These are phyloP conservation scores for Lindbergichthys nudifrons DNA, from an alignment of 2,797 vertebrate genomes.

Conservation along the genomic window DNA sequence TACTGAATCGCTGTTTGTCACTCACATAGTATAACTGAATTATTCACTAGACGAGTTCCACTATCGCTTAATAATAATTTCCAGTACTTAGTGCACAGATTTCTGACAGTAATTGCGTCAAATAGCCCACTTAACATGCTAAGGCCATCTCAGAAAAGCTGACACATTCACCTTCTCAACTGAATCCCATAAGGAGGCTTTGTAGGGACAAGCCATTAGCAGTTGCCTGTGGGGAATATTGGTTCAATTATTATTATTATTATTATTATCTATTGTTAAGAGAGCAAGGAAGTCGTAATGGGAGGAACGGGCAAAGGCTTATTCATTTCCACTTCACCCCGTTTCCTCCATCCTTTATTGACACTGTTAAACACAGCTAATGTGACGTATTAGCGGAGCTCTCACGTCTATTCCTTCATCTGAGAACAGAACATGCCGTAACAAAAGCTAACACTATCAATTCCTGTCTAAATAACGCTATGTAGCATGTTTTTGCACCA, in stretches of 20 bases:
- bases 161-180: constrained; percentile 48
- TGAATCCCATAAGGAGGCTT: constrained; percentile 48
- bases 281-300: constrained; percentile 55
- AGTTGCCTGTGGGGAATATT: constrained; percentile 61
- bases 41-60: constrained; percentile 45
- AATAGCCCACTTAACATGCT: constrained; percentile 49
- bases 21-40: constrained; percentile 57
- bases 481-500: neutral
- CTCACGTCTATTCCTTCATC: constrained; percentile 20
- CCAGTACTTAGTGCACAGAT: constrained; percentile 3
- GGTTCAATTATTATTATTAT: constrained; percentile 52
- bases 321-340: constrained; percentile 59
- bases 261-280: constrained; percentile 24
- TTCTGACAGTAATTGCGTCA: constrained; percentile 27
- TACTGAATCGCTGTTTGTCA: constrained; percentile 56
- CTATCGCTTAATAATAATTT: neutral
- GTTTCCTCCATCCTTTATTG: constrained; percentile 46
- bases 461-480: neutral
- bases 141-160: constrained; percentile 36
- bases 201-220: constrained; percentile 66
- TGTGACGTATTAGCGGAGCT: constrained; percentile 44
- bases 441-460: constrained; percentile 4
- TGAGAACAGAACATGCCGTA: constrained; percentile 19
- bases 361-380: constrained; percentile 58
- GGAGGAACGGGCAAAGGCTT: constrained; percentile 37